A percentile compares a stretch with the other conserved stretches of the same genome.
phyloP scores from a whole-genome alignment of 2,797 vertebrate species.

The Chaetodon trifasciatus region DNA sequence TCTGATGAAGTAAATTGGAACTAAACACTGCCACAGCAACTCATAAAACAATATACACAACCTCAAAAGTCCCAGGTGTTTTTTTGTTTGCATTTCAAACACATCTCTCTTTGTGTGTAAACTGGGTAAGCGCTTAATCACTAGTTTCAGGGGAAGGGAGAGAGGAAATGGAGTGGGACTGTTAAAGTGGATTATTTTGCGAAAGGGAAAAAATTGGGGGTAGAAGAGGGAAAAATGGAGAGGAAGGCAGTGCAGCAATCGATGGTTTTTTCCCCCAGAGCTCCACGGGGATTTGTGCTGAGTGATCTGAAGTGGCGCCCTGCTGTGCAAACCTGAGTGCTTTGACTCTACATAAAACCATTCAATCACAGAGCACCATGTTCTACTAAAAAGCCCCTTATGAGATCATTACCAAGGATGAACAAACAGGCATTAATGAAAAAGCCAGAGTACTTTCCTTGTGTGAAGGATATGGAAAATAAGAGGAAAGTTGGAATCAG shows the following conservation, averaged over 20 bases:
- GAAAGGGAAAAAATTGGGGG: conserved; percentile 50
- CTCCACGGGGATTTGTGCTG: conserved; percentile 76
- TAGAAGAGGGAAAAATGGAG: conserved; percentile 48
- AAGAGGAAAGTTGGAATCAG: conserved; percentile 30
- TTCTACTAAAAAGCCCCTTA: conserved; percentile 82
- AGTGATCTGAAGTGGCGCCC: conserved; percentile 82
- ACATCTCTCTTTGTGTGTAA: conserved; percentile 58
- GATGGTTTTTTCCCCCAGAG: conserved; percentile 69
- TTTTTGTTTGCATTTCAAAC: conserved; percentile 70
- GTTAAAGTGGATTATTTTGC: conserved; percentile 78
- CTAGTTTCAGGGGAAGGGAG: conserved; percentile 61
- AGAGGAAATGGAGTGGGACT: conserved; percentile 67
- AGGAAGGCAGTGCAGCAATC: conserved; percentile 69
- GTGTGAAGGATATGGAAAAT: conserved; percentile 33
- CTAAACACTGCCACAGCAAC: conserved; percentile 41
- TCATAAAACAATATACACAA: conserved; percentile 34
- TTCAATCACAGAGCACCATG: conserved; percentile 79
- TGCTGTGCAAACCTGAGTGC: conserved; percentile 82
- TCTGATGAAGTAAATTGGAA: conserved; percentile 27
- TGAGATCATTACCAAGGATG: conserved; percentile 80
- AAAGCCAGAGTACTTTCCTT: conserved; percentile 52
- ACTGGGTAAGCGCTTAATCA: conserved; percentile 72
- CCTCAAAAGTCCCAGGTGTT: conserved; percentile 60
- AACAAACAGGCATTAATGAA: conserved; percentile 79
- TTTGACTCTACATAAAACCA: conserved; percentile 83